Evolutionary conservation across 2,888 invertebrate genomes (phyloP).

Genomic region (Eugnorisma glareosa): DNA sequence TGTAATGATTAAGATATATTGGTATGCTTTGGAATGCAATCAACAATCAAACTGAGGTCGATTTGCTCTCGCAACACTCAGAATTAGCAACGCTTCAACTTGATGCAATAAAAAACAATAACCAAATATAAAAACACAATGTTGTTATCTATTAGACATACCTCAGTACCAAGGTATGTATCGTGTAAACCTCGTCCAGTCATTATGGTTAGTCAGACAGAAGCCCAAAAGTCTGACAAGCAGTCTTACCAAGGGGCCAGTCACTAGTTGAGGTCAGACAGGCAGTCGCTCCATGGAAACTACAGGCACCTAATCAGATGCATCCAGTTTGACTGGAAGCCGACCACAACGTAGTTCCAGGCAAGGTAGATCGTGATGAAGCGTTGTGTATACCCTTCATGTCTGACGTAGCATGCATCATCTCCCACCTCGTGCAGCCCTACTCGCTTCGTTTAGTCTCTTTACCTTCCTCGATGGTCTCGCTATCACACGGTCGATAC

Average conservation of each 20-base stretch:
- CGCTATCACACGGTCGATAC: slow-evolving; percentile 47
- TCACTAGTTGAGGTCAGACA: background rate
- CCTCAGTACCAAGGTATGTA: background rate
- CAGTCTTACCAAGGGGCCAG: background rate
- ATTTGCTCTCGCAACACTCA: slow-evolving; percentile 14
- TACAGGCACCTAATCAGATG: background rate
- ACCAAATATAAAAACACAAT: slow-evolving; percentile 23
- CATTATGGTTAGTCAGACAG: background rate
- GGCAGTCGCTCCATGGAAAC: background rate
- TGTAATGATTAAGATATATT: background rate
- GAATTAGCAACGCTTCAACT: background rate
- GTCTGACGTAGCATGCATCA: background rate
- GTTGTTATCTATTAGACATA: slow-evolving; percentile 32
- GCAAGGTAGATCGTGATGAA: background rate
- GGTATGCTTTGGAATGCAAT: background rate
- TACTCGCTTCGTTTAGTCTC: slow-evolving; percentile 22
- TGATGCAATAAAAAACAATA: slow-evolving; percentile 16
- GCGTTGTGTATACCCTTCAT: background rate
- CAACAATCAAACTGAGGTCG: background rate
- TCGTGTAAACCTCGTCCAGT: background rate
- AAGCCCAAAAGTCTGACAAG: background rate
- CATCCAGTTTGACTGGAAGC: background rate
- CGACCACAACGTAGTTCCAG: background rate
- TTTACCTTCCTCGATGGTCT: slow-evolving; percentile 49
- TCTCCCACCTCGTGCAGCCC: slow-evolving; percentile 12